Conservation (phyloP, 2,797 vertebrate species). For the Thripadectes ignobilis region DNA sequence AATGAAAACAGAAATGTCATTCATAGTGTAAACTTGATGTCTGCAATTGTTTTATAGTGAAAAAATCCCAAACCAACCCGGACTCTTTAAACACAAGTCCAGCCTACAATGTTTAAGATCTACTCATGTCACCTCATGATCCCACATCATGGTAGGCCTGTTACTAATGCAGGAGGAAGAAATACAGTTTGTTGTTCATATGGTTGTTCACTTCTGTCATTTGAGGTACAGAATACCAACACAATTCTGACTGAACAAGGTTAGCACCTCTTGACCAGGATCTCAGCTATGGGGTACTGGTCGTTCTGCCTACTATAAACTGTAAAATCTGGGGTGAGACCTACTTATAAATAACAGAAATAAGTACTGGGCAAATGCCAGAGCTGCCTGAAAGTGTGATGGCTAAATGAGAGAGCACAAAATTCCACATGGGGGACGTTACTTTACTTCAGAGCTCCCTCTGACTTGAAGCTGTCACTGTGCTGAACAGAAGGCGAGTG, state of each 20-base stretch:
- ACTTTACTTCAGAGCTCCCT: not conserved
- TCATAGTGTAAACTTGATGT: not conserved
- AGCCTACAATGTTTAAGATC: not conserved
- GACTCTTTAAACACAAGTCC: not conserved
- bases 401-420: not conserved
- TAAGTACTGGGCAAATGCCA: not conserved
- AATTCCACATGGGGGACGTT: not conserved
- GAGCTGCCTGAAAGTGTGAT: not conserved
- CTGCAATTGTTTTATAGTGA: not conserved
- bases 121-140: not conserved
- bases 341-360: not conserved
- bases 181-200: not conserved
- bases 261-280: not conserved
- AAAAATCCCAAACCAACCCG: not conserved
- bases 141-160: accelerated
- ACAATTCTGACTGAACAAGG: not conserved
- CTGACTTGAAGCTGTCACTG: not conserved
- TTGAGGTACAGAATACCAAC: not conserved
- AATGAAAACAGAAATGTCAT: not conserved
- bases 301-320: not conserved
- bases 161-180: not conserved
- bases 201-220: not conserved
- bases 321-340: not conserved
- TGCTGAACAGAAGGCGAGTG: not conserved
- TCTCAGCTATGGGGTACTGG: not conserved